Base-by-base conservation (phyloP, 1,140 invertebrate species). In the Coelopa frigida region DNA sequence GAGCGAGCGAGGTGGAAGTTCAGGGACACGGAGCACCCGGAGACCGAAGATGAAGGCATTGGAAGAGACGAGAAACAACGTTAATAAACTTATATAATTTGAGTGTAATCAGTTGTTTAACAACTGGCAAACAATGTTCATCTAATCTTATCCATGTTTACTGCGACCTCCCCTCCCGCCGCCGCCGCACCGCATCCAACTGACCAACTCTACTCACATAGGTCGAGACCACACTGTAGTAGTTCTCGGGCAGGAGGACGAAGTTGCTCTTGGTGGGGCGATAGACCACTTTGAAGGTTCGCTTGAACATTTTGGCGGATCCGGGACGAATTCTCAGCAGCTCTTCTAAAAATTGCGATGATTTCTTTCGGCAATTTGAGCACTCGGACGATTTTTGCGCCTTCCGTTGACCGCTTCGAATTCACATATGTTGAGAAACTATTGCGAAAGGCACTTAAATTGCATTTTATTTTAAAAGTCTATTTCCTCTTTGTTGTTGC, bases 201-300 rank as follows among this genome's bases (percentile, higher is more conserved):
- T n/a, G n/a, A n/a, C n/a, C n/a, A n/a, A n/a, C n/a, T n/a, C n/a
- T 50, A 66, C 65, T 68, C 53, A 68, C 65, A 56, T 68, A 69
- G 40, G 63, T 66, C 35, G 63, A 67, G 12, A 68, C 56, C n/a
- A 69, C 54, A 18, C 56, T 55, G 45, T 63, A 64, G 49, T 70
- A 69, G 38, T 57, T 58, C 20, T 66, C 63, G 21, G 67, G 63
- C 31, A 70, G 39, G 11, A 62, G 24, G 18, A 69, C 22, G 29
- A 64, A 67, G 42, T 65, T 69, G 43, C 50, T 69, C 37, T 56
- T 52, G 26, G 59, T 57, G 29, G 66, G 66, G 33, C 66, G 58
- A 47, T 62, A 67, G 36, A 61, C 61, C 20, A 69, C 58, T 51
- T 64, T 67, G 42, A 69, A 68, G 15, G 60, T 68, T 35, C 66